Base-by-base conservation (phyloP, 2,888 invertebrate genomes). In the Protophormia terraenovae region DNA sequence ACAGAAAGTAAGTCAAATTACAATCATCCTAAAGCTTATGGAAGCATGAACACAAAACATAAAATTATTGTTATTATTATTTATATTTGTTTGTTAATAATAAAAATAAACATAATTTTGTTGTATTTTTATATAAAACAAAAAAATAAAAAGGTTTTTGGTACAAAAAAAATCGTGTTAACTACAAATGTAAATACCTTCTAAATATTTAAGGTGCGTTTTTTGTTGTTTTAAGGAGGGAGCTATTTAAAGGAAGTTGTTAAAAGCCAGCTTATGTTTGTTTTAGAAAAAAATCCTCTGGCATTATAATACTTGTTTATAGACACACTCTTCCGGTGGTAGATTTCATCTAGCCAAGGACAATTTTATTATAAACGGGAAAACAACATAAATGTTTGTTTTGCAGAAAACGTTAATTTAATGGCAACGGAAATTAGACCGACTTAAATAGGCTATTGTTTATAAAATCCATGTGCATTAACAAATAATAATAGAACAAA, bases 1-100 rank as follows among this genome's bases (percentile, higher is more conserved):
- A n/a, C n/a, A n/a, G n/a, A n/a, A 16, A 55, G 76, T 81, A 62
- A 45, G 41, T 38, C 29, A 67, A 75, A 69, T 75, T 60, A 41
- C 75, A 53, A 62, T 62, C 41, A 75, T 53, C 60, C 58, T 67
- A 50, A 69, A 67, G n/a, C 41, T 67, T 14, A 62, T 22, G 16
- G 19, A 58, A 45, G 22, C 60, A 50, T 35, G 12, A 24, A 60
- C 32, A 32, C 8, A 12, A 32, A 22, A 10, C n/a, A 47, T 45
- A 50, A 38, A 27, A 55, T 16, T 29, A 27, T 72, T 41, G 12
- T 67, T 32, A 32, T 67, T 32, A 32, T 72, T 72, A 41, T 72
- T 72, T 72, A 16, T 50, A 3, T 32, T 45, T 7, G 6, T 45
- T 8, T 6, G n/a, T 27, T 45, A 66, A 27, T 3, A 29, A 45